Evolutionary conservation across 2,113 vertebrate genomes (phyloP), one percentile per base, ranked within the genome.

Genomic region (Telmatochromis sp.): DNA sequence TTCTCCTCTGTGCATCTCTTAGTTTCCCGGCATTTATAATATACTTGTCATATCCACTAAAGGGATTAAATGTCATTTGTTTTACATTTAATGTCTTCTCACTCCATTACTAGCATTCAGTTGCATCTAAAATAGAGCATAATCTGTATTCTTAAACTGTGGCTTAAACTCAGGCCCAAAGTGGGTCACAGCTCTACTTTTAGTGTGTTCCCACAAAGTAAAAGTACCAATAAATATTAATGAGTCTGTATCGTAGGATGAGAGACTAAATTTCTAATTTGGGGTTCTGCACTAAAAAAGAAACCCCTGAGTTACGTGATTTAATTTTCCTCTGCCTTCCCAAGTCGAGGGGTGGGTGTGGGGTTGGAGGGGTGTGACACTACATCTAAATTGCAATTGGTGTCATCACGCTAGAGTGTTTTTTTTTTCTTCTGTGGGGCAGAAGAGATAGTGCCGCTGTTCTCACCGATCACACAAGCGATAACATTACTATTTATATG

Each of bases 211-310:
- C 87, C 53, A 88, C 80, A 89, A 91, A 93, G 89, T 92, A 92
- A 93, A 94, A 93, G 90, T 89, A 93, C 91, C 93, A 93, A 95
- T 94, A 94, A 92, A 95, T 94, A 94, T 94, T 95, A 93, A 94
- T 95, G 89, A 94, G 91, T 28, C 84, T 55, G 88, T 88, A 92
- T 89, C 80, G 68, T 75, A 63, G 90, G 89, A 94, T 89, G 87
- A 88, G 86, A 89, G 54, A 92, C 89, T 60, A 89, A 81, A 93
- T 92, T 93, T 93, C 88, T 90, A 90, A 94, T 93, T 95, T 91
- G 82, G 85, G 91, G 88, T 89, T 92, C 63, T 78, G 85, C 87
- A 51, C 83, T 92, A 88, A 86, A 92, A 94, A 92, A 94, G 51
- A 85, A 86, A 85, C 31, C 63, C 19, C 83, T 87, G 63, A 91